These are phyloP conservation scores for Peromyscus polionotus DNA, from an alignment of 2,113 vertebrate species.

Conservation along the genomic window DNA sequence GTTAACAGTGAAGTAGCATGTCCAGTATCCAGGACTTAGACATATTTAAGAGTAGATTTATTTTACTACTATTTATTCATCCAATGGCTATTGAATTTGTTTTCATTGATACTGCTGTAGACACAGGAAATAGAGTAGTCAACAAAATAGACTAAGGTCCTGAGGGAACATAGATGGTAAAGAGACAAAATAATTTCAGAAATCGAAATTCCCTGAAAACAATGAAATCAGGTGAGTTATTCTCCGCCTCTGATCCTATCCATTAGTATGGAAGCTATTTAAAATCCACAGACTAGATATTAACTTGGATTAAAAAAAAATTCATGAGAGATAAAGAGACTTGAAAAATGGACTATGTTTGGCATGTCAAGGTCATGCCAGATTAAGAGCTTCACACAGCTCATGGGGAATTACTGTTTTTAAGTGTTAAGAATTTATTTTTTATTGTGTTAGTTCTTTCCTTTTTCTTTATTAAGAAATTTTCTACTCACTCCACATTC, in stretches of 20 bases:
- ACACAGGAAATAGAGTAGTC: background rate
- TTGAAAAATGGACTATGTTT: background rate
- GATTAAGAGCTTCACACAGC: background rate
- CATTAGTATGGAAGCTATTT: background rate
- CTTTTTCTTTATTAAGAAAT: too few relatives aligned
- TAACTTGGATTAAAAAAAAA: background rate
- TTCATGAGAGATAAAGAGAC: background rate
- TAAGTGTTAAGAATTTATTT: too few relatives aligned
- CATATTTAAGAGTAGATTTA: background rate
- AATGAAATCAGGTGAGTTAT: background rate
- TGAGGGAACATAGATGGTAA: background rate
- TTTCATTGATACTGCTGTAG: background rate
- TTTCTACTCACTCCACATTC: too few relatives aligned
- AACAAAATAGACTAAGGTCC: background rate
- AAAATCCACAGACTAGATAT: background rate
- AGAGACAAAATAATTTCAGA: background rate
- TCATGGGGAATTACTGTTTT: background rate
- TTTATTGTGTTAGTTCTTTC: too few relatives aligned
- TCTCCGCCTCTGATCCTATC: background rate
- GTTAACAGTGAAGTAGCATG: background rate
- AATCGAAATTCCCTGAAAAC: conserved; percentile 1
- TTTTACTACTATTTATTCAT: conserved; percentile 23
- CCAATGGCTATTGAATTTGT: background rate
- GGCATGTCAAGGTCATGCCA: background rate
- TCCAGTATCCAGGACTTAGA: background rate